A percentile compares a stretch with the other conserved stretches of the same genome.
These are phyloP conservation scores for Buathra laborator DNA, from an alignment of 2,888 invertebrate genomes.

Conservation along the genomic window DNA sequence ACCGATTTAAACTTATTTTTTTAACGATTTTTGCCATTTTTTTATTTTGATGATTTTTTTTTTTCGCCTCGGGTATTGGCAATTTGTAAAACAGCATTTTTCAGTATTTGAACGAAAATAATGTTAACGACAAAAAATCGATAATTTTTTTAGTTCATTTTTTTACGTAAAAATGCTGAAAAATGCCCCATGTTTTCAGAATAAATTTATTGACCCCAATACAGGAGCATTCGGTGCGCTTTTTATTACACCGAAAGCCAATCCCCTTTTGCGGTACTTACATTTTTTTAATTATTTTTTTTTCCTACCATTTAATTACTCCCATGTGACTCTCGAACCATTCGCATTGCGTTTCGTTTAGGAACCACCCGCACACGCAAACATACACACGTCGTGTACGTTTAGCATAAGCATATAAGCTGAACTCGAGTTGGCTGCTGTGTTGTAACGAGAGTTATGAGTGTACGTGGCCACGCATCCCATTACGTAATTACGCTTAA, in stretches of 20 bases:
- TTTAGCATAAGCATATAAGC: background rate
- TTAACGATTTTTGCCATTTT: too few species aligned
- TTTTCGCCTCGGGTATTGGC: too few species aligned
- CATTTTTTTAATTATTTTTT: conserved; percentile 29
- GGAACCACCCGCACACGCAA: conserved; percentile 38
- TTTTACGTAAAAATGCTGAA: background rate
- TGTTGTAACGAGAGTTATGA: conserved; percentile 69
- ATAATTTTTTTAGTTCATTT: background rate
- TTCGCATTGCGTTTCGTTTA: conserved; percentile 41
- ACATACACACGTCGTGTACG: conserved; percentile 12
- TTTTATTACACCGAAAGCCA: background rate
- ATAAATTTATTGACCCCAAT: background rate
- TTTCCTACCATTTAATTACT: conserved; percentile 39
- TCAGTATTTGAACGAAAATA: too few species aligned
- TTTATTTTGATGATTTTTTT: too few species aligned
- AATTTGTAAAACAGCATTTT: too few species aligned
- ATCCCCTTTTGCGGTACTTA: background rate
- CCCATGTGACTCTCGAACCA: conserved; percentile 28
- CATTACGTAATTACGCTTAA: conserved; percentile 70
- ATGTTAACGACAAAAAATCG: background rate
- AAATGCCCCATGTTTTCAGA: background rate
- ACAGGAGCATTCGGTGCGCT: background rate
- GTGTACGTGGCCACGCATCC: conserved; percentile 70
- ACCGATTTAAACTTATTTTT: too few species aligned
- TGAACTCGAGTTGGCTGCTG: conserved; percentile 35